A percentile compares a stretch with the other conserved stretches of the same genome.
phyloP scores from a whole-genome alignment of 2,113 vertebrate species.

The Takifugu flavidus region DNA sequence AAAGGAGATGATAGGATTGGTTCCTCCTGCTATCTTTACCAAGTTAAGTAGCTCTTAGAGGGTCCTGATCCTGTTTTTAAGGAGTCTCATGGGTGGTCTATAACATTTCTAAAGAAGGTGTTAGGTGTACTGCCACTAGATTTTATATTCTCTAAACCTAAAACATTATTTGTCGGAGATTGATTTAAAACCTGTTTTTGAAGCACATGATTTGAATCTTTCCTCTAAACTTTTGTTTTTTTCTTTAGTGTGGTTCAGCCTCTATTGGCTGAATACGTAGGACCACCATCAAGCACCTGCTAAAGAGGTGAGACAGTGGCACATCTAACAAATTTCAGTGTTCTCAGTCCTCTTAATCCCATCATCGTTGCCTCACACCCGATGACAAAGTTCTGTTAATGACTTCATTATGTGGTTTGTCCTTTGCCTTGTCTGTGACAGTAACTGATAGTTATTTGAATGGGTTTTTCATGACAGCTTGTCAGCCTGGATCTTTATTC shows the following conservation, averaged over 20 bases:
- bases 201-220: background rate
- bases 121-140: background rate
- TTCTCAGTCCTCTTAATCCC: conserved; percentile 47
- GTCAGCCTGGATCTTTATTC: conserved; percentile 21
- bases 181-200: background rate
- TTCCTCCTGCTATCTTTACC: conserved; percentile 41
- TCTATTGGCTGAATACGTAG: background rate
- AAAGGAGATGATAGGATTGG: conserved; percentile 33
- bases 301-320: conserved; percentile 11
- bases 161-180: background rate
- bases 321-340: conserved; percentile 37
- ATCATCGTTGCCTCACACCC: conserved; percentile 38
- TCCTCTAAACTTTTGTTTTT: too few species aligned
- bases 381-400: conserved; percentile 43
- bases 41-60: conserved; percentile 20
- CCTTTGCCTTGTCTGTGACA: conserved; percentile 35
- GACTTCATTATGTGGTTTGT: conserved; percentile 34
- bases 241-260: background rate
- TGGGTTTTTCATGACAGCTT: background rate
- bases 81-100: conserved; percentile 45
- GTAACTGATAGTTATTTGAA: conserved; percentile 10
- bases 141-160: conserved; percentile 7
- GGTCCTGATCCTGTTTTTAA: conserved; percentile 31
- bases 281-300: conserved; percentile 15
- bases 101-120: conserved; percentile 15